Evolutionary conservation across 2,888 invertebrate genomes (phyloP).

Genomic region (Lycocerus yunnanus): DNA sequence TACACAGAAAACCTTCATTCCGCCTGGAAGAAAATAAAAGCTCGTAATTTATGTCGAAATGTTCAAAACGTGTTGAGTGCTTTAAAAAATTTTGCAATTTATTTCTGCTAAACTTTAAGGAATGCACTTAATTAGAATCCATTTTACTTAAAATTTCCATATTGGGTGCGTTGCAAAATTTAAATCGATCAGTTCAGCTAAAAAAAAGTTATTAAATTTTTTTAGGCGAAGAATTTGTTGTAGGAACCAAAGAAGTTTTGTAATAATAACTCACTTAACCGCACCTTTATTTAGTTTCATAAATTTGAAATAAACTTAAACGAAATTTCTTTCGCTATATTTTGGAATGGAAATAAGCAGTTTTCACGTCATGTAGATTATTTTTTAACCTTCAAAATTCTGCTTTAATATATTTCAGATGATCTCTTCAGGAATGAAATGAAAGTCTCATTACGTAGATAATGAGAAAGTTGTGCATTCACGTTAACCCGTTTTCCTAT

Average conservation of each 20-base stretch:
- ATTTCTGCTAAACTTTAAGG: background rate
- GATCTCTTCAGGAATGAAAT: background rate
- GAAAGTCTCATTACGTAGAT: background rate
- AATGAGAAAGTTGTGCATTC: background rate
- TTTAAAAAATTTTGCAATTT: constrained; percentile 8
- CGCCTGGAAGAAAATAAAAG: constrained; percentile 16
- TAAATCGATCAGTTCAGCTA: background rate
- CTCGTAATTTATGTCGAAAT: constrained; percentile 19
- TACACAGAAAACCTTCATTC: constrained; percentile 2
- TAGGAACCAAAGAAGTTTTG: background rate
- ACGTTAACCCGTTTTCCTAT: background rate
- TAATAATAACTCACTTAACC: background rate
- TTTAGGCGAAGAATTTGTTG: background rate
- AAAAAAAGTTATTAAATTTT: background rate
- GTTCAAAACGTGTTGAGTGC: constrained; percentile 21
- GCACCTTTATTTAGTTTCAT: background rate
- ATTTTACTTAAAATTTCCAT: background rate
- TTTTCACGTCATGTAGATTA: background rate
- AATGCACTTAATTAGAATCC: constrained; percentile 5
- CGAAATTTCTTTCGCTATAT: background rate
- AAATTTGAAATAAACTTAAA: background rate
- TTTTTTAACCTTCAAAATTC: background rate
- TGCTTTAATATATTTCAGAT: background rate
- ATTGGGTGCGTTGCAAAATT: background rate
- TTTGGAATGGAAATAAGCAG: background rate